phyloP scores from a whole-genome alignment of 2,797 vertebrate genomes.

The Bufotes viridis region DNA sequence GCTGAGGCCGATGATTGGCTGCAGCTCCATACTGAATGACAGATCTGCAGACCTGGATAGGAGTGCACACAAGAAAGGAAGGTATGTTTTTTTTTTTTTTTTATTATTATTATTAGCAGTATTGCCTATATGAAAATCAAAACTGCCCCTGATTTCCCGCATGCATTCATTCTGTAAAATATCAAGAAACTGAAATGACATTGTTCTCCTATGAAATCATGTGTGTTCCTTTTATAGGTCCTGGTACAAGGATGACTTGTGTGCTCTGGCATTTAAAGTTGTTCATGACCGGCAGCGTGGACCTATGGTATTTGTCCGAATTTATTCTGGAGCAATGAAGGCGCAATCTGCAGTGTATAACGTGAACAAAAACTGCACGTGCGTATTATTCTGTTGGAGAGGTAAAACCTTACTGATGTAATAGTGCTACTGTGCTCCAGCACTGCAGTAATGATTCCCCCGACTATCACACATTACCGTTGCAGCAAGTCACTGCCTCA shows the following conservation, averaged over 20 bases:
- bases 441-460: too few species aligned
- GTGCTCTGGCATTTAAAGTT: slow-evolving; percentile 96
- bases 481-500: too few species aligned
- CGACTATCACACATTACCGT: too few species aligned
- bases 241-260: slow-evolving; percentile 92
- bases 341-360: slow-evolving; percentile 89
- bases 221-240: slow-evolving; percentile 73
- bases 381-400: slow-evolving; percentile 65
- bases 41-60: too few species aligned
- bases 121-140: too few species aligned
- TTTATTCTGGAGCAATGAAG: slow-evolving; percentile 93
- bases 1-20: too few species aligned
- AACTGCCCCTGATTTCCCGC: too few species aligned
- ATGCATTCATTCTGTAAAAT: not conserved
- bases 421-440: too few species aligned
- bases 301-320: slow-evolving; percentile 90
- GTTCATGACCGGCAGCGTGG: slow-evolving; percentile 94
- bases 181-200: not conserved
- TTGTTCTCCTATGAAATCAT: not conserved
- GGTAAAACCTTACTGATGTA: not conserved
- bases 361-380: slow-evolving; percentile 90
- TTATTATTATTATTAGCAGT: too few species aligned
- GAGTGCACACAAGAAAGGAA: too few species aligned
- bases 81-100: too few species aligned
- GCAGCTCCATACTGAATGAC: too few species aligned